These are phyloP conservation scores for Gopherus flavomarginatus DNA, from an alignment of 2,113 vertebrate genomes.

Conservation along the genomic window DNA sequence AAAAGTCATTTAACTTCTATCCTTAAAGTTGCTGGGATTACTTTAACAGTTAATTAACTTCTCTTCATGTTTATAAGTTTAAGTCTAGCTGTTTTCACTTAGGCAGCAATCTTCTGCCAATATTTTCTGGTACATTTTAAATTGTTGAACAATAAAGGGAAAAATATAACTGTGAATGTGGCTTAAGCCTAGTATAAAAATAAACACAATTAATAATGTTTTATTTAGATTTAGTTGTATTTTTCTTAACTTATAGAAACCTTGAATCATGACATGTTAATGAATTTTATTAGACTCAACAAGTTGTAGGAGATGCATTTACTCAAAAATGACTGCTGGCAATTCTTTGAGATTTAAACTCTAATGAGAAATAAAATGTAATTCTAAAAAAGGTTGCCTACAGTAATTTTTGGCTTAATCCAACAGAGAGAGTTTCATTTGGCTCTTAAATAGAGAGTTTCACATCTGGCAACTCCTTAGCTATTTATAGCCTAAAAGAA, in stretches of 20 bases:
- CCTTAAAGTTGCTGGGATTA: conserved; percentile 43
- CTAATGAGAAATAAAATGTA: conserved; percentile 50
- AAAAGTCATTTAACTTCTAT: conserved; percentile 28
- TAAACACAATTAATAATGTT: conserved; percentile 68
- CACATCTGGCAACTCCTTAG: not conserved
- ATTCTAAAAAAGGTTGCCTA: conserved; percentile 28
- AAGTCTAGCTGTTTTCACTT: conserved; percentile 77
- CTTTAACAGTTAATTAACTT: conserved; percentile 59
- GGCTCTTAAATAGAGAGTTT: conserved; percentile 24
- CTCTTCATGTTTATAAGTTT: conserved; percentile 60
- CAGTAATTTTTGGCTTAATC: conserved; percentile 29
- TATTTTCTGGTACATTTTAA: conserved; percentile 74
- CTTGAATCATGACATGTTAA: conserved; percentile 67
- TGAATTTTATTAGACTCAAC: conserved; percentile 72
- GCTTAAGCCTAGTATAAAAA: conserved; percentile 65
- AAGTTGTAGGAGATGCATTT: conserved; percentile 55
- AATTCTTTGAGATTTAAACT: conserved; percentile 50
- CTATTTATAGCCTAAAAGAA: not conserved
- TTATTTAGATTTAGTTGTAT: conserved; percentile 65
- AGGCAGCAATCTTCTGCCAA: conserved; percentile 57
- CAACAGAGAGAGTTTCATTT: conserved; percentile 47
- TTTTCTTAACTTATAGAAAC: conserved; percentile 68
- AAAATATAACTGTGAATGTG: conserved; percentile 51
- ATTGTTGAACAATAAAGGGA: conserved; percentile 71
- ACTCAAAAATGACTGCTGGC: conserved; percentile 24